phyloP scores from a whole-genome alignment of 2,888 invertebrate genomes.

The Zaprionus lineosus region DNA sequence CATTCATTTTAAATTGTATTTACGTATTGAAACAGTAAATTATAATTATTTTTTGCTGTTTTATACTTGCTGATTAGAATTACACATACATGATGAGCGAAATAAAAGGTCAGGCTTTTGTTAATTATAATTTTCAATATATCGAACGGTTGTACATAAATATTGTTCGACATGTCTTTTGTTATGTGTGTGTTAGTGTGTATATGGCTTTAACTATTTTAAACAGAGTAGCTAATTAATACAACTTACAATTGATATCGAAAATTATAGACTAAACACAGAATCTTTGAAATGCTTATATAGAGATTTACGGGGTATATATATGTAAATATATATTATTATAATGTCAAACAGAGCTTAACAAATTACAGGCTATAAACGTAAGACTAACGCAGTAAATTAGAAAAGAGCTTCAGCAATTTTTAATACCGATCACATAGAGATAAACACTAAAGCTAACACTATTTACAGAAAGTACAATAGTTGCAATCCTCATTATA shows the following conservation, averaged over 20 bases:
- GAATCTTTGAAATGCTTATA: background rate
- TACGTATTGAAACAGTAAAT: no score
- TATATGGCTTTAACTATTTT: constrained; percentile 17
- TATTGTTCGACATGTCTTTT: no score
- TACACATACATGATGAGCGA: no score
- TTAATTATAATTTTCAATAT: no score
- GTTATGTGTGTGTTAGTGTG: constrained; percentile 1
- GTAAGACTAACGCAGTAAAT: constrained; percentile 36
- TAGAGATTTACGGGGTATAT: constrained; percentile 13
- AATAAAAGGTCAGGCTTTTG: no score
- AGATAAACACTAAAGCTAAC: constrained; percentile 56
- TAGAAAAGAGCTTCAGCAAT: constrained; percentile 63
- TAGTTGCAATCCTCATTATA: constrained; percentile 48
- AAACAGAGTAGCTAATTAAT: constrained; percentile 14
- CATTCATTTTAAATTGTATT: no score
- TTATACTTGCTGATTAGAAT: no score
- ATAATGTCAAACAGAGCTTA: constrained; percentile 17
- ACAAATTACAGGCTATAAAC: constrained; percentile 7
- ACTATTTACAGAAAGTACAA: constrained; percentile 63
- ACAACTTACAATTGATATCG: constrained; percentile 3
- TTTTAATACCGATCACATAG: constrained; percentile 70
- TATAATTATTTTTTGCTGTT: no score
- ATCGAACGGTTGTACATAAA: no score
- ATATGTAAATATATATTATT: background rate
- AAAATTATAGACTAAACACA: constrained; percentile 1